These are phyloP conservation scores for Rhyzopertha dominica DNA, from an alignment of 1,140 invertebrate genomes.

Conservation along the genomic window DNA sequence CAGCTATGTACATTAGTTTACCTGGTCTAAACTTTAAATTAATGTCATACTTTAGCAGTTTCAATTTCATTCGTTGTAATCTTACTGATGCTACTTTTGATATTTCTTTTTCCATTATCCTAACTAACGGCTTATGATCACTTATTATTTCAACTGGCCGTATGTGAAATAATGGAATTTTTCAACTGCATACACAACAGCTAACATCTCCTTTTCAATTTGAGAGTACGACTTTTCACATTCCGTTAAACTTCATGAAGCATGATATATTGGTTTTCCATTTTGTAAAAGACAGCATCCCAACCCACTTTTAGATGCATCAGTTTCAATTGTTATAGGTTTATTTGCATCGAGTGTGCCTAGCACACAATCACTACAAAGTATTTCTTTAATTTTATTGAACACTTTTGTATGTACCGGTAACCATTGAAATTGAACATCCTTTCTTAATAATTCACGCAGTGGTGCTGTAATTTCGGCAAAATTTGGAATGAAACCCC, in stretches of 20 bases:
- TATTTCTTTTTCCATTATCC: conserved; percentile 44
- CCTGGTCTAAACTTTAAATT: too few species aligned
- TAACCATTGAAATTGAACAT: conserved; percentile 38
- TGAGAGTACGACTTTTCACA: conserved; percentile 28
- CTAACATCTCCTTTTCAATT: conserved; percentile 27
- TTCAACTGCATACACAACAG: conserved; percentile 27
- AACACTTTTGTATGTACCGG: conserved; percentile 14
- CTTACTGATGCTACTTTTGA: too few species aligned
- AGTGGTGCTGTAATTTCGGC: too few species aligned
- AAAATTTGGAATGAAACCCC: conserved; percentile 29
- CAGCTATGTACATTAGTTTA: too few species aligned
- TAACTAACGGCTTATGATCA: conserved; percentile 30
- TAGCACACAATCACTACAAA: conserved; percentile 22
- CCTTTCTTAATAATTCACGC: conserved; percentile 25
- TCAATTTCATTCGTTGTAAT: too few species aligned
- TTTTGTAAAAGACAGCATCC: conserved; percentile 26
- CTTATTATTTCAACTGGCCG: conserved; percentile 21
- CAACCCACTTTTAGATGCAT: conserved; percentile 35
- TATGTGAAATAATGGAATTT: conserved; percentile 27
- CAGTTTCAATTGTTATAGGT: conserved; percentile 28
- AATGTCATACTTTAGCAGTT: too few species aligned
- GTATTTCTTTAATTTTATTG: conserved; percentile 24
- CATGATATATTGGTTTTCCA: conserved; percentile 41
- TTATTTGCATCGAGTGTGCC: conserved; percentile 29
- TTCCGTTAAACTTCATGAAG: conserved; percentile 26